Base-by-base conservation (phyloP, 2,797 vertebrate genomes). In the Thunnus albacares region DNA sequence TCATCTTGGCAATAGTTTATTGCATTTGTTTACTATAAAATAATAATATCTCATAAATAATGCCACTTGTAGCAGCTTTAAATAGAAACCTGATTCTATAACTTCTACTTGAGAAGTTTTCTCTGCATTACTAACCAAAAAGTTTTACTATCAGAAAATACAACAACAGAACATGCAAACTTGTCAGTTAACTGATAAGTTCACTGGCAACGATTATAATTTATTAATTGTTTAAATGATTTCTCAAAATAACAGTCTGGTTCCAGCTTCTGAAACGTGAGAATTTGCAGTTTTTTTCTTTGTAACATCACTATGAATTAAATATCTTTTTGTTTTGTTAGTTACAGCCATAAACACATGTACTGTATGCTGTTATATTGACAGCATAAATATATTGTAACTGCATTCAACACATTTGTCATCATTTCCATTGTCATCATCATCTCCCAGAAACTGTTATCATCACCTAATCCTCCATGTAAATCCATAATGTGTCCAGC, bases 401-500 rank as follows among this genome's bases (percentile, higher is more conserved):
- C n/a, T 18, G 28, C 52, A 56, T 35, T 77, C 43, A 35, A 64
- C 24, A 61, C 64, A 81, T 62, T 80, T 79, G 17, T 79, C 62
- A 71, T 57, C 7, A 35, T 78, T 71, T 53, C 45, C 71, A 67
- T 79, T 52, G 30, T 77, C 71, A 52, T 79, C 77, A 81, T 80
- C 68, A 55, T 87, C 49, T 66, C 72, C 68, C 58, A 76, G 77
- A 65, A 83, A 77, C 66, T 73, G 47, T 51, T 11, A 86, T 84
- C 81, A 87, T 85, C 78, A 41, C 67, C 75, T 90, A 91, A 91
- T 92, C 88, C 85, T 73, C 68, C 75, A 38, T 82, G 85, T 88
- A 87, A 90, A 85, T 86, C 83, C 76, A 51, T 64, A 68, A 75
- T 77, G 86, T 85, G 83, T 90, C 68, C 59, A 26, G 49, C 11